Evolutionary conservation across 2,113 vertebrate species (phyloP).

Genomic region (Brachyistius frenatus): DNA sequence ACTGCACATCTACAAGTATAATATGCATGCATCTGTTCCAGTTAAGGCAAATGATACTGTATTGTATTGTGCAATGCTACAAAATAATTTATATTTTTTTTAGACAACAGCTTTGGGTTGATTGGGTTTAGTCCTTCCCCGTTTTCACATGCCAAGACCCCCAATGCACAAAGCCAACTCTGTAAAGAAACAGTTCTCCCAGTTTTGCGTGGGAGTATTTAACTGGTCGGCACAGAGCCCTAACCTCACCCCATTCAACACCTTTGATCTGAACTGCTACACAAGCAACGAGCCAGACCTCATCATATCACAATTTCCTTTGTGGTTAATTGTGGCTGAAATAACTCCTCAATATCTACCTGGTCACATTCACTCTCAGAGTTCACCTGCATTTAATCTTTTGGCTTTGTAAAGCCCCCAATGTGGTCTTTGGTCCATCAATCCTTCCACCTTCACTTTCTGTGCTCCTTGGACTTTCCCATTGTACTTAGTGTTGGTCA

Average conservation of each 20-base stretch:
- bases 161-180: neutral
- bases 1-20: neutral
- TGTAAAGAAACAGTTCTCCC: neutral
- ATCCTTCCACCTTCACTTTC: constrained; percentile 4
- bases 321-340: neutral
- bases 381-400: neutral
- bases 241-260: neutral
- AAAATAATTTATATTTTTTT: no score
- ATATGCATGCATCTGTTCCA: no score
- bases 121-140: neutral
- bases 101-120: neutral
- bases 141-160: neutral
- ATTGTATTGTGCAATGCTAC: no score
- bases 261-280: neutral
- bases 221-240: neutral
- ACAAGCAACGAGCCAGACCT: neutral
- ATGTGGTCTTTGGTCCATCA: neutral
- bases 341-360: neutral
- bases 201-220: neutral
- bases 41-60: no score
- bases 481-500: no score
- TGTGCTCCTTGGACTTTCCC: no score
- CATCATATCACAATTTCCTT: neutral
- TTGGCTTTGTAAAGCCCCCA: neutral
- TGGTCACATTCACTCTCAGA: neutral